Evolutionary conservation across 2,113 vertebrate species (phyloP).

Genomic region (Bagarius yarrelli): DNA sequence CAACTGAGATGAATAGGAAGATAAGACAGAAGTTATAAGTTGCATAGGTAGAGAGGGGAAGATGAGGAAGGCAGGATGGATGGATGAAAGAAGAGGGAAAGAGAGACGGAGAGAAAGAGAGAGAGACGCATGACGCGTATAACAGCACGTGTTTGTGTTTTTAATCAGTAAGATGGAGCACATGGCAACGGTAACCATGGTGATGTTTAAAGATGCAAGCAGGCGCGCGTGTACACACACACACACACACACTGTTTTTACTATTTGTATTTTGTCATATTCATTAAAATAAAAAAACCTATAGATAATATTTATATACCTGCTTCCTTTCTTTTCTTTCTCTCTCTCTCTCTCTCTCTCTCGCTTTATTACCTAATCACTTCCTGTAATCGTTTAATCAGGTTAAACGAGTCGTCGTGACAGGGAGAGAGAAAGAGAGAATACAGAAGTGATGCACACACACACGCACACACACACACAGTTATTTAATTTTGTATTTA

Average conservation of each 20-base stretch:
- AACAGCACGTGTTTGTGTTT: constrained; percentile 45
- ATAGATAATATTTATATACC: no score
- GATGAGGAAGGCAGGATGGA: not conserved
- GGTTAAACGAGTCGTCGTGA: not conserved
- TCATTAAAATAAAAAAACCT: no score
- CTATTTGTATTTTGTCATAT: no score
- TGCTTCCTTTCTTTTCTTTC: not conserved
- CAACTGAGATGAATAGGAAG: not conserved
- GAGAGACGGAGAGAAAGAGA: not conserved
- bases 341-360: not conserved
- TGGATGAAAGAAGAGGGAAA: not conserved
- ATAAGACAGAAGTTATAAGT: not conserved
- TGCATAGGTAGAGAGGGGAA: no score
- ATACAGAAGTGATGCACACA: not conserved
- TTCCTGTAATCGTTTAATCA: constrained; percentile 4
- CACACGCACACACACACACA: not conserved
- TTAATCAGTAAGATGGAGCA: constrained; percentile 19
- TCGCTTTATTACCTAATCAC: not conserved
- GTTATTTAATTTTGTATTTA: no score
- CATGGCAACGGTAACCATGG: constrained; percentile 48
- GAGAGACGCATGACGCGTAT: constrained; percentile 4
- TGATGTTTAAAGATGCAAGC: constrained; percentile 23
- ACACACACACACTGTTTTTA: not conserved
- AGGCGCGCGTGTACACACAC: not conserved
- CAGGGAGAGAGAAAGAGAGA: not conserved